Evolutionary conservation across 2,888 invertebrate genomes (phyloP), one percentile per base, ranked within the genome.

Genomic region (Drosophila mimetica): DNA sequence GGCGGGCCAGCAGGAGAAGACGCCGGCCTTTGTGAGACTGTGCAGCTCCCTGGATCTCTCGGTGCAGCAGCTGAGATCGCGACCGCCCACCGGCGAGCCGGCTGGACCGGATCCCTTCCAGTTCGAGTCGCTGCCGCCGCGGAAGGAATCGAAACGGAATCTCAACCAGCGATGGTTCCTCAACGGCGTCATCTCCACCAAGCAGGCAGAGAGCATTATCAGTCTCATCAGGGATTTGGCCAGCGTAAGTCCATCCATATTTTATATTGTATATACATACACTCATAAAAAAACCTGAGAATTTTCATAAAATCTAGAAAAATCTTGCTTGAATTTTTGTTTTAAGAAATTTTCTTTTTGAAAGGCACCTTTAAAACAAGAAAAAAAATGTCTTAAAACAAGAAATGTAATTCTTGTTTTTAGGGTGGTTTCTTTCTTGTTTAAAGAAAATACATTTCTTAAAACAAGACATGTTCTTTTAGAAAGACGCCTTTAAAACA

Each of bases 171-270:
- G 93, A 11, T 98, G 98, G 98, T 98, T 97, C 94, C 93, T 98
- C 88, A 93, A 96, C 66, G 98, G 98, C 0, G 93, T 94, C 58
- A 96, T 97, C 76, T 95, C 96, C 13, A 94, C 95, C 75, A 96
- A 97, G 89, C 94, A 98, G 69, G 97, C 98, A 1, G 96, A 97
- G 90, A 95, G 96, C 51, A 97, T 98, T 44, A 96, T 98, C 41
- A 94, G 94, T 58, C 93, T 99, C 6, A 94, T 99, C 16, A 95
- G 96, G 71, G 98, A 99, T 89, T 97, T 99, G 96, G 96, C 97
- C 18, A 95, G 96, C 89, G 98, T 98, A 93, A 93, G 93, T 25
- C n/a, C 7, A 42, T 3, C n/a, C n/a, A n/a, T n/a, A n/a, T n/a
- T n/a, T n/a, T n/a, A n/a, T n/a, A n/a, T n/a, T n/a, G n/a, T n/a